Evolutionary conservation across 2,888 invertebrate species (phyloP).

Genomic region (Sclerodermus sp.): DNA sequence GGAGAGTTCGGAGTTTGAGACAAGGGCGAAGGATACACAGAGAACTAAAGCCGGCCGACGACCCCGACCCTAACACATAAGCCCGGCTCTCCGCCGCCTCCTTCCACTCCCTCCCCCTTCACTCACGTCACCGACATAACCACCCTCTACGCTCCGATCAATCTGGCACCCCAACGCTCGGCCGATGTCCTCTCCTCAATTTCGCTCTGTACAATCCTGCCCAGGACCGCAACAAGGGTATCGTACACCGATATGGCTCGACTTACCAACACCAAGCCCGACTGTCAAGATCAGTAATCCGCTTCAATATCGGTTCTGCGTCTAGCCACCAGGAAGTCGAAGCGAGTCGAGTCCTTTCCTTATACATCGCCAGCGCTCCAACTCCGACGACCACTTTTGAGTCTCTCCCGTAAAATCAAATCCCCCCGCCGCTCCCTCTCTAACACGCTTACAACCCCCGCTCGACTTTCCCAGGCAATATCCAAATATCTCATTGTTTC

Average conservation of each 20-base stretch:
- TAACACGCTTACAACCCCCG: too few relatives aligned
- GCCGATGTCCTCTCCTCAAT: constrained; percentile 29
- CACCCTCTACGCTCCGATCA: constrained; percentile 42
- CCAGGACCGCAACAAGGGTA: constrained; percentile 11
- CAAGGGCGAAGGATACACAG: constrained; percentile 30
- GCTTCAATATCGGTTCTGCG: neutral
- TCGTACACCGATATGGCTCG: constrained; percentile 33
- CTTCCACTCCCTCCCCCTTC: constrained; percentile 14
- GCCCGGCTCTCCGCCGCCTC: constrained; percentile 23
- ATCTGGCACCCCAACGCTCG: constrained; percentile 39
- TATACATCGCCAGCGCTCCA: too few relatives aligned
- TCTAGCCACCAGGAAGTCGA: too few relatives aligned
- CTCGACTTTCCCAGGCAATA: too few relatives aligned
- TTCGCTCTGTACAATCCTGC: constrained; percentile 19
- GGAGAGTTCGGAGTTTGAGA: constrained; percentile 11
- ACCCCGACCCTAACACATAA: constrained; percentile 39
- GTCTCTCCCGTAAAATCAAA: too few relatives aligned
- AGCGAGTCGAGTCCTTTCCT: too few relatives aligned
- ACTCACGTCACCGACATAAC: constrained; percentile 35
- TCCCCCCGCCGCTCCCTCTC: too few relatives aligned
- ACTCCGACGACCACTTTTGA: too few relatives aligned
- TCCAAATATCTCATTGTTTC: too few relatives aligned
- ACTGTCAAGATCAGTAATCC: constrained; percentile 35
- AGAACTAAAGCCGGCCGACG: constrained; percentile 39
- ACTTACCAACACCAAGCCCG: constrained; percentile 23